Evolutionary conservation across 2,888 invertebrate species (phyloP).

Genomic region (Patella pellucida): DNA sequence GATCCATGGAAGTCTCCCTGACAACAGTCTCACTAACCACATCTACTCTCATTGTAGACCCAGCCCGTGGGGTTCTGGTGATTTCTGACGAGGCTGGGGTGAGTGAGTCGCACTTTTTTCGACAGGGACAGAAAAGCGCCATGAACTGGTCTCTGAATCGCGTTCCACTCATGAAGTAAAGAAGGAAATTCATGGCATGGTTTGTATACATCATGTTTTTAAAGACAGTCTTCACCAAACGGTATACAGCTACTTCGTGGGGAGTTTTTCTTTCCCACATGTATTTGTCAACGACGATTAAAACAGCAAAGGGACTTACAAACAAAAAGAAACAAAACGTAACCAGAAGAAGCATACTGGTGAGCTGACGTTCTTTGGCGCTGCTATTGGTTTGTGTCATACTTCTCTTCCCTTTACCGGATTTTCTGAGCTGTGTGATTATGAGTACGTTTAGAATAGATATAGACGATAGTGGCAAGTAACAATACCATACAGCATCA

Average conservation of each 20-base stretch:
- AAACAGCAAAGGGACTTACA: conserved; percentile 29
- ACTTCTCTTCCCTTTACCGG: conserved; percentile 11
- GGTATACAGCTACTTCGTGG: conserved; percentile 21
- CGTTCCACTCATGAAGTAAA: conserved; percentile 30
- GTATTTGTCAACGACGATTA: conserved; percentile 28
- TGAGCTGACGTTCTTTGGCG: conserved; percentile 23
- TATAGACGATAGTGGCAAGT: conserved; percentile 20
- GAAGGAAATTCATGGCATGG: conserved; percentile 33
- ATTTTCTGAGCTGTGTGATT: conserved; percentile 16
- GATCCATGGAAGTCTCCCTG: neutral
- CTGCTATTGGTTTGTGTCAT: conserved; percentile 10
- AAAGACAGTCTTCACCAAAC: conserved; percentile 23
- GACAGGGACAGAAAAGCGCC: conserved; percentile 3
- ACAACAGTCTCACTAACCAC: neutral
- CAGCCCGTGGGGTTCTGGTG: neutral
- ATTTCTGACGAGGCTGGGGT: neutral
- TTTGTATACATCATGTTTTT: conserved; percentile 34
- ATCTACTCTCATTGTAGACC: neutral
- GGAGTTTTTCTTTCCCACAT: conserved; percentile 16
- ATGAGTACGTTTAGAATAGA: conserved; percentile 28
- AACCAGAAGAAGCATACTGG: conserved; percentile 29
- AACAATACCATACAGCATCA: conserved; percentile 28
- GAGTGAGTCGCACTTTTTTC: neutral
- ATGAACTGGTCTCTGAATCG: conserved; percentile 20
- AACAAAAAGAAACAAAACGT: conserved; percentile 29